Percentiles rank a stretch among this genome's conserved stretches.
phyloP scores from a whole-genome alignment of 2,888 invertebrate genomes.

The Campoplex nolae region DNA sequence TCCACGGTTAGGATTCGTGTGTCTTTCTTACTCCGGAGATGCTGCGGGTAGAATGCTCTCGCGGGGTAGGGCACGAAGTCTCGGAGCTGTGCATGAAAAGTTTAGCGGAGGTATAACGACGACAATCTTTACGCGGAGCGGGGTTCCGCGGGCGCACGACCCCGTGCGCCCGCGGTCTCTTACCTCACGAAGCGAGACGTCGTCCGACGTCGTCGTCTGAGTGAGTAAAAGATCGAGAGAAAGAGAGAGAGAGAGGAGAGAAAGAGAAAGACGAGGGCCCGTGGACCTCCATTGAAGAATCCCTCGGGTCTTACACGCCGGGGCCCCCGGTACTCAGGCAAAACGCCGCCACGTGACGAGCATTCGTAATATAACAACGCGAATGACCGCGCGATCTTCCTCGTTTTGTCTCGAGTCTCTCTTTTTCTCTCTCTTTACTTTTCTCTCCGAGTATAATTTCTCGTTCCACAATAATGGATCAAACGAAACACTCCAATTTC shows the following conservation, averaged over 20 bases:
- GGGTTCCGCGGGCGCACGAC: constrained; percentile 60
- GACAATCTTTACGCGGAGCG: constrained; percentile 46
- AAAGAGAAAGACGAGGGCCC: constrained; percentile 48
- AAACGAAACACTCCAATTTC: neutral
- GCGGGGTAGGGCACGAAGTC: constrained; percentile 41
- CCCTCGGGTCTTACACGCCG: constrained; percentile 65
- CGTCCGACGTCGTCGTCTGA: constrained; percentile 29
- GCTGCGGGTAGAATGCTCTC: constrained; percentile 17
- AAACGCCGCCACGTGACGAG: constrained; percentile 81
- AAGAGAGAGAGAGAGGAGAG: constrained; percentile 46
- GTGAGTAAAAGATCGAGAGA: constrained; percentile 42
- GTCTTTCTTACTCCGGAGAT: constrained; percentile 13
- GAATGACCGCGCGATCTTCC: constrained; percentile 66
- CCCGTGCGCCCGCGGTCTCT: constrained; percentile 55
- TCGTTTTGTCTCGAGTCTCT: constrained; percentile 3
- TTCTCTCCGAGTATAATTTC: neutral
- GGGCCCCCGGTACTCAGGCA: constrained; percentile 76
- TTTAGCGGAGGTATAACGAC: constrained; percentile 15
- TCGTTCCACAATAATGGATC: neutral
- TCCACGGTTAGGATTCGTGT: neutral
- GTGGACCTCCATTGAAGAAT: constrained; percentile 71
- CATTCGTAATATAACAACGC: constrained; percentile 76
- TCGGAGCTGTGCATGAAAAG: constrained; percentile 39
- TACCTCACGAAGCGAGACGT: constrained; percentile 63
- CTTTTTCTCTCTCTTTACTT: neutral